Evolutionary conservation across 2,113 vertebrate genomes (phyloP), one percentile per base, ranked within the genome.

Genomic region (Microtus montanus): DNA sequence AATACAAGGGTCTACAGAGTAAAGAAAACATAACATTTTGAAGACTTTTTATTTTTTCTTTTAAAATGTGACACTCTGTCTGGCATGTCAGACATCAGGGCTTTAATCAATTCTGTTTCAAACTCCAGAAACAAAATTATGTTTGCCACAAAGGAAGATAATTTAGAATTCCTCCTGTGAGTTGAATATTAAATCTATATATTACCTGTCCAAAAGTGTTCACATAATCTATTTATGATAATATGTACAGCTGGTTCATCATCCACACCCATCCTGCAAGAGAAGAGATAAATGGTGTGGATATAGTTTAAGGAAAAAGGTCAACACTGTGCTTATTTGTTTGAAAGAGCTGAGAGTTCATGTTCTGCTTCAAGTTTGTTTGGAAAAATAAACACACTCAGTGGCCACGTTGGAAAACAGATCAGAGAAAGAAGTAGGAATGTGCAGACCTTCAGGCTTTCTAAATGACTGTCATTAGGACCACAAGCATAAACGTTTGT

Each of bases 341-440:
- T n/a, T 58, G 30, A 78, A 92, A 41, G 10, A 13, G 28, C 38
- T 70, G 33, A 52, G 17, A 64, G 5, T 86, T 68, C 35, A 58
- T 75, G 5, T 3, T 77, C 71, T 82, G 61, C 38, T 85, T 2
- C 71, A 38, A 52, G n/a, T 71, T 64, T 73, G 20, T 61, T 74
- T 64, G 91, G 54, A n/a, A 96, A 96, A 94, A 95, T 74, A 89
- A 95, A 82, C 89, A 86, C 20, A 90, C 14, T 44, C 71, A 54
- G 10, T 49, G 35, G 30, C 74, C 26, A 24, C 9, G 30, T 73
- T 89, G 33, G 58, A 26, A 38, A 49, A 35, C 89, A 87, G 74
- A 79, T 7, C 77, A 28, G 26, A 87, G 71, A 80, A 17, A 54
- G n/a, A 47, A 90, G 33, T 54, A n/a, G 19, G 52, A 83, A 86